Base-by-base conservation (phyloP, 2,113 vertebrate species). In the Falcunculus frontatus region DNA sequence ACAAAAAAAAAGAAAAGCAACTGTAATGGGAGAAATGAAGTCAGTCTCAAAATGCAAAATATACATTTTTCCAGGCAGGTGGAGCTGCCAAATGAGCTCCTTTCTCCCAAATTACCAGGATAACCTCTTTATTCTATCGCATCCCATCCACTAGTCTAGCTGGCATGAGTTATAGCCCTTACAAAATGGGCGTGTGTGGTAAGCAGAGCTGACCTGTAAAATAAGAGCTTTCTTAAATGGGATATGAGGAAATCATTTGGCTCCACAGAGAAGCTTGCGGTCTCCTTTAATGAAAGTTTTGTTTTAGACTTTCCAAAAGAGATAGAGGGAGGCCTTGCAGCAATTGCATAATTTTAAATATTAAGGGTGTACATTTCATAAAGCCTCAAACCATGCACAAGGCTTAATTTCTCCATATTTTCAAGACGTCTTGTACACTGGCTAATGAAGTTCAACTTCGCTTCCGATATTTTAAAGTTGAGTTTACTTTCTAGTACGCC, bases 261-360 rank as follows among this genome's bases (percentile, higher is more conserved):
- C 42, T 95, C 26, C 50, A 67, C 52, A 90, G 74, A 79, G 16
- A 84, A 72, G 33, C 52, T 72, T 74, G 32, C 16, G 79, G 65
- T 59, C 46, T 86, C 30, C 82, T 94, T 97, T 94, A 81, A 93
- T 82, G 32, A 86, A 96, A 92, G 64, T 95, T 94, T 92, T 91
- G 64, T 88, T 62, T 95, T 63, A 87, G 81, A 39, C n/a, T 97
- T 91, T 91, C 32, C 53, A 41, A 82, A 93, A 94, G 67, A 80
- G 84, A 87, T 35, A 91, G 90, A 95, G 81, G 73, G 84, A 95
- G 47, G 87, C 88, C 95, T 96, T 77, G 65, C 44, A 96, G 96
- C 95, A 83, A 84, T 65, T 93, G 91, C 88, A 96, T 96, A 93
- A 91, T 96, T 97, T 97, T 90, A 96, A 95, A 95, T 95, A 97